These are phyloP conservation scores for Opisthograptis luteolata DNA, from an alignment of 2,888 invertebrate species.

Conservation along the genomic window DNA sequence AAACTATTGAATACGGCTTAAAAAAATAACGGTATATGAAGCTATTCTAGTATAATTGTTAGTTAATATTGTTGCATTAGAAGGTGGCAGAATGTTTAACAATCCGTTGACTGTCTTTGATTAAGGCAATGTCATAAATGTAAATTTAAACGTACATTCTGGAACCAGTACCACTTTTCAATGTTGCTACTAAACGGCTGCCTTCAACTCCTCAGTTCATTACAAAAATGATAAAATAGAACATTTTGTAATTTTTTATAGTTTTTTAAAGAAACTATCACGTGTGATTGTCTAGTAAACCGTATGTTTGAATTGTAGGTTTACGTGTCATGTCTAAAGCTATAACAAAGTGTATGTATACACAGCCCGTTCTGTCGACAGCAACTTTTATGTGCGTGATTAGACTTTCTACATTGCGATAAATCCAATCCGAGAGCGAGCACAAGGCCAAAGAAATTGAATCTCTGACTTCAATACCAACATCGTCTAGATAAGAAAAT, in stretches of 20 bases:
- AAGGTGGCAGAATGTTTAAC: no score
- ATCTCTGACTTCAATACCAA: slow-evolving; percentile 25
- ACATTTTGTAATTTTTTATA: no score
- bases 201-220: not conserved
- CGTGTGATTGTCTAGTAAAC: slow-evolving; percentile 17
- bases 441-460: slow-evolving; percentile 25
- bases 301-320: slow-evolving; percentile 19
- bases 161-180: no score
- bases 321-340: slow-evolving; percentile 28
- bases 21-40: not conserved
- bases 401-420: slow-evolving; percentile 29
- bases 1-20: not conserved
- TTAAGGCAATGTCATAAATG: no score
- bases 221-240: no score
- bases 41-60: no score
- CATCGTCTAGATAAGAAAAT: slow-evolving; percentile 22
- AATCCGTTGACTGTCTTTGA: no score
- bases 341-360: no score
- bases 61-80: no score
- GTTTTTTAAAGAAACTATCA: slow-evolving; percentile 6
- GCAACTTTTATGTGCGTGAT: slow-evolving; percentile 20
- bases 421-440: slow-evolving; percentile 19
- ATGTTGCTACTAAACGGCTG: no score
- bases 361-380: slow-evolving; percentile 13
- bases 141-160: no score